A percentile compares a stretch with the other conserved stretches of the same genome.
phyloP scores from a whole-genome alignment of 2,113 vertebrate genomes.

The Tetrax tetrax region DNA sequence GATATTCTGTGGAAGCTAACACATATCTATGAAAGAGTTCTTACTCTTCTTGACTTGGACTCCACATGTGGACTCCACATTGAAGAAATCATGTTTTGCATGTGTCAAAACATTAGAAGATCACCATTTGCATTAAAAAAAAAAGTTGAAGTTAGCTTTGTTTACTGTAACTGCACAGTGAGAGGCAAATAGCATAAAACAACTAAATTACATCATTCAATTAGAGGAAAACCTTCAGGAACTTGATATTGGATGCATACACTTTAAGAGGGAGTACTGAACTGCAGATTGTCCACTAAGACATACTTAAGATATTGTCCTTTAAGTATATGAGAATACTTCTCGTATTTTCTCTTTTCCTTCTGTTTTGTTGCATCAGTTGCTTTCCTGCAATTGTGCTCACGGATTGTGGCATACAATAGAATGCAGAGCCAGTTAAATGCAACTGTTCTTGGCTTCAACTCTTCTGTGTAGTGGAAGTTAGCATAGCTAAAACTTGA shows the following conservation, averaged over 20 bases:
- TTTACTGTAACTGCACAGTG: not conserved
- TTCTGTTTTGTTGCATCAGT: not conserved
- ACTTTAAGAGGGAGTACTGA: not conserved
- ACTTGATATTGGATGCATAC: not conserved
- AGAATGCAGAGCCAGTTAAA: not conserved
- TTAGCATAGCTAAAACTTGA: not conserved
- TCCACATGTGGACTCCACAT: accelerated
- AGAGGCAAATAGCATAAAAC: not conserved
- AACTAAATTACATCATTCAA: accelerated
- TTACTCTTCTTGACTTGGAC: not conserved
- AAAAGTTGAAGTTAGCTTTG: not conserved
- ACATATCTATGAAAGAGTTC: not conserved
- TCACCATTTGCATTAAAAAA: not conserved
- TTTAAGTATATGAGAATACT: not conserved
- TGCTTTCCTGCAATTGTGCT: not conserved
- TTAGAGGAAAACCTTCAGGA: not conserved
- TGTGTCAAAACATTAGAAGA: not conserved
- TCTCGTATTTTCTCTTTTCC: not conserved
- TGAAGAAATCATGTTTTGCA: not conserved
- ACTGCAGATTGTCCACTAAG: not conserved
- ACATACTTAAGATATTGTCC: not conserved
- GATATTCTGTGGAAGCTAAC: accelerated
- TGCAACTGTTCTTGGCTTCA: not conserved
- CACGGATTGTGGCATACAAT: not conserved
- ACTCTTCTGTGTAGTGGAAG: not conserved